These are phyloP conservation scores for Chaetura pelagica DNA, from an alignment of 2,113 vertebrate genomes.

Conservation along the genomic window DNA sequence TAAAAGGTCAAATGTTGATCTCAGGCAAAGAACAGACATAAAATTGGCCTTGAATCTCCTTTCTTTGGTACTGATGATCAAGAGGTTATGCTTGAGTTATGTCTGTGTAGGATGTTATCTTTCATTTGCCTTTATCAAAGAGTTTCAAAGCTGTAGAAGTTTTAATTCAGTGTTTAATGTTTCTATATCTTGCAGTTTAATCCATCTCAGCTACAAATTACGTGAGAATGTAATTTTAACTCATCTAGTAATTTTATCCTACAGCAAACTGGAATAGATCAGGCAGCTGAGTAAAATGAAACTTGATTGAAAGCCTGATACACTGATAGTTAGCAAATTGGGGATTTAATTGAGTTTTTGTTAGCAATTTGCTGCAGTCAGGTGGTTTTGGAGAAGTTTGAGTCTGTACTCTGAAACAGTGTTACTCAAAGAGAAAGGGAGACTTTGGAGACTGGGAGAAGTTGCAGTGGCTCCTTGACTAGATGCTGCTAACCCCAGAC, in stretches of 20 bases:
- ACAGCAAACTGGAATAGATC: neutral
- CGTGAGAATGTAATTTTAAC: conserved; percentile 14
- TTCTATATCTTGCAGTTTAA: conserved; percentile 20
- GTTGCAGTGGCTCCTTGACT: neutral
- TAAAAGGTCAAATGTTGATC: neutral
- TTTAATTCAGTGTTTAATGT: conserved; percentile 16
- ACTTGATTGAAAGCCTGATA: neutral
- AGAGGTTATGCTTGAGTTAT: conserved; percentile 24
- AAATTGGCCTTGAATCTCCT: conserved; percentile 5
- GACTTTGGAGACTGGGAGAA: neutral
- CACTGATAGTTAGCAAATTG: conserved; percentile 8
- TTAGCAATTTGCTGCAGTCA: neutral
- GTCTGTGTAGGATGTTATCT: neutral
- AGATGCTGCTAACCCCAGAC: neutral
- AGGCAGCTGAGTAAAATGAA: neutral
- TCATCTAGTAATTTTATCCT: conserved; percentile 17
- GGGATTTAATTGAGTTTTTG: conserved; percentile 28
- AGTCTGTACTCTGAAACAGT: neutral
- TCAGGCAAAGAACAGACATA: neutral
- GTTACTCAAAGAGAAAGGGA: neutral
- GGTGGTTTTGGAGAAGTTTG: neutral
- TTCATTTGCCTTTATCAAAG: conserved; percentile 29
- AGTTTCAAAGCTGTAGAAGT: conserved; percentile 16
- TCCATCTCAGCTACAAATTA: conserved; percentile 12
- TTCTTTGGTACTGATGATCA: conserved; percentile 10